Percentiles rank a stretch among this genome's conserved stretches.
Evolutionary conservation across 1,140 invertebrate genomes (phyloP).

Genomic region (Ceratina calcarata): DNA sequence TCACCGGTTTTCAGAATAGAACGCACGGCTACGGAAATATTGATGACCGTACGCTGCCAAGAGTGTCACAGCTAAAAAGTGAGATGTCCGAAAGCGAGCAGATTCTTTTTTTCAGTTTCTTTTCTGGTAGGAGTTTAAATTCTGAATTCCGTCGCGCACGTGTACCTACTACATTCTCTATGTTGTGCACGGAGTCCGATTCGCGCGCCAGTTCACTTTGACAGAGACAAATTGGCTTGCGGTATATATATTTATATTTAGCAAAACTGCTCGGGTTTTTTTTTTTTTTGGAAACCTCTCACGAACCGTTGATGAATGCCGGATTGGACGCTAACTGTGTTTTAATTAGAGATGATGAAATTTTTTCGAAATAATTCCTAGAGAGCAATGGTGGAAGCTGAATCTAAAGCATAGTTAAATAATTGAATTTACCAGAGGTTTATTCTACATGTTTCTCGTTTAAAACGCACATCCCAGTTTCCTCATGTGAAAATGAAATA

Average conservation of each 20-base stretch:
- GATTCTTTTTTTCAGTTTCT: conserved; percentile 14
- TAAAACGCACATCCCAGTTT: too few species aligned
- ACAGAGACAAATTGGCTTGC: conserved; percentile 23
- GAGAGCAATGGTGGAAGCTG: too few species aligned
- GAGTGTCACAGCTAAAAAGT: conserved; percentile 37
- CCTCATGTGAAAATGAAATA: too few species aligned
- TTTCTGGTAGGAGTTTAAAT: not conserved
- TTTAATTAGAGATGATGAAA: too few species aligned
- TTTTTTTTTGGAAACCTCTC: not conserved
- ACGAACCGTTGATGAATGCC: not conserved
- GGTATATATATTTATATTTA: conserved; percentile 29
- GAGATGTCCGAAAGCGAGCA: not conserved
- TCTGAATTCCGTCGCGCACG: not conserved
- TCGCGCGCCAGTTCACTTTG: not conserved
- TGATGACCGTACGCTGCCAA: conserved; percentile 32
- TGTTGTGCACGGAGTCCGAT: conserved; percentile 4
- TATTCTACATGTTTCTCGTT: too few species aligned
- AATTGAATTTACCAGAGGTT: too few species aligned
- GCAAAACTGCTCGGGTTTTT: not conserved
- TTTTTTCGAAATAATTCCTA: too few species aligned
- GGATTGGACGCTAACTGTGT: not conserved
- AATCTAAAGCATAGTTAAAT: too few species aligned
- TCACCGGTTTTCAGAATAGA: conserved; percentile 10
- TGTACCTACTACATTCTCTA: not conserved
- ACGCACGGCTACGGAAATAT: conserved; percentile 33